Evolutionary conservation across 2,888 invertebrate genomes (phyloP), one percentile per base, ranked within the genome.

Genomic region (Sepiola atlantica): DNA sequence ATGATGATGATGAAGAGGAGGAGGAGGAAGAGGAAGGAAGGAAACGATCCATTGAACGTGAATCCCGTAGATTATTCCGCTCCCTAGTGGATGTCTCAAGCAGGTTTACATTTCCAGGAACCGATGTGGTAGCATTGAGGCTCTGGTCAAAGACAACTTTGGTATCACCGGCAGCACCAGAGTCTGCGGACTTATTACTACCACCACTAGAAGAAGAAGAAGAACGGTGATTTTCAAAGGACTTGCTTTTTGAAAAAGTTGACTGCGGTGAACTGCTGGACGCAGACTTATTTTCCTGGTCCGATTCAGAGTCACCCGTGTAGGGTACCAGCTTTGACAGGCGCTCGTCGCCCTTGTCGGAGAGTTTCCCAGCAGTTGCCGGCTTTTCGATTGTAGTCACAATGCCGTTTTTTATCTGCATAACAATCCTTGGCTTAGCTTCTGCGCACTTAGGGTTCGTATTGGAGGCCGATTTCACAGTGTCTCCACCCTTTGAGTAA

Each of bases 361-460:
- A 95, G 55, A 96, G 95, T 94, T 96, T 96, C 94, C 96, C 96
- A 55, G 96, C 96, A 95, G 96, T 96, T 24, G 96, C 96, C 16
- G 96, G 96, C 35, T 95, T 96, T 94, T 96, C 96, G 91, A 95
- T 95, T 6, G 96, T 96, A 32, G 96, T 96, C 21, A 96, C 96
- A 95, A 96, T 96, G 18, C 97, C 97, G 95, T 97, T 95, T 94
- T 96, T 97, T 55, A 97, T 97, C 55, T 97, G 96, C 96, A 97
- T 96, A 14, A 97, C 97, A 94, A 97, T 96, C 90, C 97, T 95
- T 24, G 96, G 96, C 92, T 96, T 96, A 28, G 54, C 77, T 35
- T 94, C 77, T 16, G 55, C 92, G 91, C 94, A 91, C 57, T 94
- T 93, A 55, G 28, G 16, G 35, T 61, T 95, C 92, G 20, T 57